Conservation (phyloP, 1,140 invertebrate genomes). For the Drosophila parvula region DNA sequence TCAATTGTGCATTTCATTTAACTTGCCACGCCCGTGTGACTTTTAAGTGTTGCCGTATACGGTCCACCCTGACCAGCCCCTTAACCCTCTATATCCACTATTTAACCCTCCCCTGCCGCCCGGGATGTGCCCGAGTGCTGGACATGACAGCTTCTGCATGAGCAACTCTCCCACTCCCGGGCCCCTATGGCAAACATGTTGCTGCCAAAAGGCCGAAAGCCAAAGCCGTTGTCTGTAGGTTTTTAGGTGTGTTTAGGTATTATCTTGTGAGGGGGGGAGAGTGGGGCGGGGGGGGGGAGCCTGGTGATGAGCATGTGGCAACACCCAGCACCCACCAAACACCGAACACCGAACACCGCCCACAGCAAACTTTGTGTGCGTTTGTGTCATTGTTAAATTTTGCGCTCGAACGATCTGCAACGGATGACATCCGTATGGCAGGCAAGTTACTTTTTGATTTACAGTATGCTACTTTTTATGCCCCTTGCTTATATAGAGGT, state of each 20-base stretch:
- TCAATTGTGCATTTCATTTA: slow-evolving; percentile 82
- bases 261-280: slow-evolving; percentile 46
- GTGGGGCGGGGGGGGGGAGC: not conserved
- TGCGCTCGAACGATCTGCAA: slow-evolving; percentile 82
- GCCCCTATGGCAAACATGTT: slow-evolving; percentile 72
- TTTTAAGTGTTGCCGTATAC: slow-evolving; percentile 74
- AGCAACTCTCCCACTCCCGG: slow-evolving; percentile 58
- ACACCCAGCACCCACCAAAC: slow-evolving; percentile 15
- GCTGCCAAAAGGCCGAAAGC: slow-evolving; percentile 41
- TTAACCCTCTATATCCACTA: slow-evolving; percentile 11
- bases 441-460: slow-evolving; percentile 82
- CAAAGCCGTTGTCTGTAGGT: slow-evolving; percentile 44
- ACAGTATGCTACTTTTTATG: slow-evolving; percentile 68
- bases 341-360: slow-evolving; percentile 14
- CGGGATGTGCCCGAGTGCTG: slow-evolving; percentile 69
- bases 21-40: slow-evolving; percentile 80
- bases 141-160: slow-evolving; percentile 83
- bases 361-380: slow-evolving; percentile 57
- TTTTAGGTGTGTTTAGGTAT: slow-evolving; percentile 82
- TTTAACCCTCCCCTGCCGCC: slow-evolving; percentile 21
- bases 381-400: slow-evolving; percentile 83
- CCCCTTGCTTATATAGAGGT: not conserved
- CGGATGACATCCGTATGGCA: slow-evolving; percentile 80
- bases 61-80: slow-evolving; percentile 1
- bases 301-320: slow-evolving; percentile 38